Percentiles rank a stretch among this genome's conserved stretches.
phyloP scores from a whole-genome alignment of 2,888 invertebrate species.

The Nephrotoma flavescens region DNA sequence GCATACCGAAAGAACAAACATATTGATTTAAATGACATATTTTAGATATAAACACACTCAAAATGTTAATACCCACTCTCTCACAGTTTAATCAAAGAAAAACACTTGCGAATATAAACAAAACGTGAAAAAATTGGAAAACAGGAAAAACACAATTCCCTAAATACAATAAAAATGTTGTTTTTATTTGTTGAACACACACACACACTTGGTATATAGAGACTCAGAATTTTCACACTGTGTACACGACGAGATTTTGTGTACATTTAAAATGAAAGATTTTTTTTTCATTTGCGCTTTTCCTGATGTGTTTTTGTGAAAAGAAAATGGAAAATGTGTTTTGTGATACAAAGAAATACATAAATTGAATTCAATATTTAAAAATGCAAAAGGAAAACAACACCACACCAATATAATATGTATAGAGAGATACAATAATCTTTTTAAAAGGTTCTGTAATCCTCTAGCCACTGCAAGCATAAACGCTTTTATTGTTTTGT shows the following conservation, averaged over 20 bases:
- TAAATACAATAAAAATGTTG: not conserved
- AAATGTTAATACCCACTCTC: not conserved
- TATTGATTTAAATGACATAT: not conserved
- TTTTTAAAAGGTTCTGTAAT: not conserved
- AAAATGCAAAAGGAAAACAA: not conserved
- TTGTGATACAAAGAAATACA: not conserved
- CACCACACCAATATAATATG: not conserved
- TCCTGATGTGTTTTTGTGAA: not conserved
- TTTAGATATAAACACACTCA: not conserved
- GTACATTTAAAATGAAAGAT: not conserved
- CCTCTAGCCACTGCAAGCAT: not conserved
- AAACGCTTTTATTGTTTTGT: not conserved
- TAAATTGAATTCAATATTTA: not conserved
- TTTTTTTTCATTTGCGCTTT: not conserved
- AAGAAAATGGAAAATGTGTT: not conserved
- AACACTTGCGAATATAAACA: not conserved
- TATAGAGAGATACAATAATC: not conserved
- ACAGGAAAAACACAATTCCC: not conserved
- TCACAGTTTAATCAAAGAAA: not conserved
- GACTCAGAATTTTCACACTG: not conserved
- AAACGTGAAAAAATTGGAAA: not conserved
- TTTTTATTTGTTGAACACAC: not conserved
- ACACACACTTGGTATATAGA: not conserved
- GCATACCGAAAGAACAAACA: not conserved
- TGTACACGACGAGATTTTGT: not conserved